These are phyloP conservation scores for Zygothrica quintamaculata DNA, from an alignment of 2,888 invertebrate genomes.

Conservation along the genomic window DNA sequence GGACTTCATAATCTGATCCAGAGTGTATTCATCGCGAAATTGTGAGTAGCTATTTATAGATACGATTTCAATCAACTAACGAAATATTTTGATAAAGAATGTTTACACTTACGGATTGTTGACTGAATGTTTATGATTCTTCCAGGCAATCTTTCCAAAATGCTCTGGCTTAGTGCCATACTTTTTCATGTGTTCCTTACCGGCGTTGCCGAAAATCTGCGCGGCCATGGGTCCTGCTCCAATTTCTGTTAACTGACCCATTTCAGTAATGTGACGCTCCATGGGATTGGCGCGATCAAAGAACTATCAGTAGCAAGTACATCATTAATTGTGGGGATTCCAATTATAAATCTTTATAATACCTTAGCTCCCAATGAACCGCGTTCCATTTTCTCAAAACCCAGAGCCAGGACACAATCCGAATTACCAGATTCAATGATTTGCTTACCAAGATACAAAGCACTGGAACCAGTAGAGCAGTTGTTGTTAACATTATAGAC, in stretches of 20 bases:
- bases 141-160: constrained; percentile 98
- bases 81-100: background rate
- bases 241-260: constrained; percentile 93
- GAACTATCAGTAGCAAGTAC: constrained; percentile 84
- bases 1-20: constrained; percentile 95
- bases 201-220: constrained; percentile 98
- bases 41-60: constrained; percentile 90
- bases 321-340: background rate
- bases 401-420: constrained; percentile 95
- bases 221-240: constrained; percentile 94
- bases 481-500: constrained; percentile 99
- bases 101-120: constrained; percentile 92
- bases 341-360: constrained; percentile 3
- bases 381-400: constrained; percentile 99
- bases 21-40: constrained; percentile 94
- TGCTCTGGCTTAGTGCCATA: constrained; percentile 97
- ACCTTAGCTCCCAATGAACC: constrained; percentile 93
- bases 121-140: constrained; percentile 98
- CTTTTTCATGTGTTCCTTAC: constrained; percentile 91
- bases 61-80: constrained; percentile 15
- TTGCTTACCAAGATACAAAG: constrained; percentile 95
- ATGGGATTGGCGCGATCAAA: constrained; percentile 94
- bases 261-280: constrained; percentile 93
- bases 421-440: constrained; percentile 94
- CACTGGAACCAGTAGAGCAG: constrained; percentile 98